Evolutionary conservation across 2,113 vertebrate species (phyloP).

Genomic region (Eptesicus fuscus): DNA sequence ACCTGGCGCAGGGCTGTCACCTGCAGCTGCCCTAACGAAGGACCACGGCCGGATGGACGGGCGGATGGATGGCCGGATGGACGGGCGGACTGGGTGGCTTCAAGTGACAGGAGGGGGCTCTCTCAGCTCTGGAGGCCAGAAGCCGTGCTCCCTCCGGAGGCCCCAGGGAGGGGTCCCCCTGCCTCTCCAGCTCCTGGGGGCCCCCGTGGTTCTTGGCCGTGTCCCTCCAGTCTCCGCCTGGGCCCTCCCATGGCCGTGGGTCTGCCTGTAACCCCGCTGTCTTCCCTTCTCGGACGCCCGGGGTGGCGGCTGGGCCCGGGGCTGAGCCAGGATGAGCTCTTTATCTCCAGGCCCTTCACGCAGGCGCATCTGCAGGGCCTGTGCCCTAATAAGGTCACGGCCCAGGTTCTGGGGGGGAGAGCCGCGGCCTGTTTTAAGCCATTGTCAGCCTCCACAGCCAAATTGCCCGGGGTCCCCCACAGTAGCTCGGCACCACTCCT

Average conservation of each 20-base stretch:
- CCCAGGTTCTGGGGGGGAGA: background rate
- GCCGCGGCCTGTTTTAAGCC: too few relatives aligned
- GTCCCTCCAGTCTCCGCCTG: too few relatives aligned
- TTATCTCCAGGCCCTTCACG: background rate
- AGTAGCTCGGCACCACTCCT: background rate
- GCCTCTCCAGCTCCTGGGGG: background rate
- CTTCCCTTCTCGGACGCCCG: background rate
- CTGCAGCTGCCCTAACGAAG: too few relatives aligned
- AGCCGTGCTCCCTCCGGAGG: fast-evolving
- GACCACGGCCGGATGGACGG: too few relatives aligned
- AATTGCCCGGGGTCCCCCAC: fast-evolving
- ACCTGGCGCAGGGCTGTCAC: fast-evolving
- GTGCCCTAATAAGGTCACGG: background rate
- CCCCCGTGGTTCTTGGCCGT: too few relatives aligned
- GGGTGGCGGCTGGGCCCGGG: background rate
- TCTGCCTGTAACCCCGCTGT: background rate
- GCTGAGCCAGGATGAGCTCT: too few relatives aligned
- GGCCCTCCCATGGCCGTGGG: fast-evolving
- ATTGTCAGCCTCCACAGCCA: fast-evolving
- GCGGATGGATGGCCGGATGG: fast-evolving
- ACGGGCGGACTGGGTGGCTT: fast-evolving
- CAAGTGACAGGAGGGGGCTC: fast-evolving
- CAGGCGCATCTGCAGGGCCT: background rate
- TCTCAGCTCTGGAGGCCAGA: fast-evolving
- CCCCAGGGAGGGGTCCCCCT: background rate